A percentile compares a stretch with the other conserved stretches of the same genome.
phyloP scores from a whole-genome alignment of 1,140 invertebrate species.

The Octopus bimaculoides region DNA sequence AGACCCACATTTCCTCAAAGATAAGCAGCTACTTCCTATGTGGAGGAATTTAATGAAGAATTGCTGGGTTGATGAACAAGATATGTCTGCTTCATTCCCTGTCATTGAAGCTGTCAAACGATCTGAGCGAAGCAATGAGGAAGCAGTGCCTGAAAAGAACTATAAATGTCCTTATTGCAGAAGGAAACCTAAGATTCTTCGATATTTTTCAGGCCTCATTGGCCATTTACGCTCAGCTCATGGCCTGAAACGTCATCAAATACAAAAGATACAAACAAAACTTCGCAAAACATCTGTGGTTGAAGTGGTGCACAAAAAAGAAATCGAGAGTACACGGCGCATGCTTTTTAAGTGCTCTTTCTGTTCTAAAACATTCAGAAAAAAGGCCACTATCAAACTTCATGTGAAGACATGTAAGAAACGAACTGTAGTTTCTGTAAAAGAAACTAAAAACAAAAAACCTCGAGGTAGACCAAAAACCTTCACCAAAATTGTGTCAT shows the following conservation, averaged over 20 bases:
- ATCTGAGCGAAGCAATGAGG: not conserved
- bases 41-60: conserved; percentile 2
- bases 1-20: conserved; percentile 8
- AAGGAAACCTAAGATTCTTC: not conserved
- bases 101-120: conserved; percentile 2
- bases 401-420: not conserved
- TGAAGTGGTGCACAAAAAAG: not conserved
- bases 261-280: not conserved
- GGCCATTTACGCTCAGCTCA: not conserved
- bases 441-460: not conserved
- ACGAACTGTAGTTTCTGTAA: not conserved
- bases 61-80: not conserved
- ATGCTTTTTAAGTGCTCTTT: conserved; percentile 5
- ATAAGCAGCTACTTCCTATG: conserved; percentile 2
- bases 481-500: not conserved
- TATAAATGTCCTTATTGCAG: conserved; percentile 3
- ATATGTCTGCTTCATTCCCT: conserved; percentile 1
- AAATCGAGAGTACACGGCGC: not conserved
- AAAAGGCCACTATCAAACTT: not conserved
- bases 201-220: conserved; percentile 10
- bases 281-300: not conserved
- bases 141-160: not conserved
- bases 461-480: not conserved
- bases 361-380: not conserved
- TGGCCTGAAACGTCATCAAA: not conserved